Percentiles rank a stretch among this genome's conserved stretches.
These are phyloP conservation scores for Diadumene lineata DNA, from an alignment of 92 coral and sea anemone genomes.

Conservation along the genomic window DNA sequence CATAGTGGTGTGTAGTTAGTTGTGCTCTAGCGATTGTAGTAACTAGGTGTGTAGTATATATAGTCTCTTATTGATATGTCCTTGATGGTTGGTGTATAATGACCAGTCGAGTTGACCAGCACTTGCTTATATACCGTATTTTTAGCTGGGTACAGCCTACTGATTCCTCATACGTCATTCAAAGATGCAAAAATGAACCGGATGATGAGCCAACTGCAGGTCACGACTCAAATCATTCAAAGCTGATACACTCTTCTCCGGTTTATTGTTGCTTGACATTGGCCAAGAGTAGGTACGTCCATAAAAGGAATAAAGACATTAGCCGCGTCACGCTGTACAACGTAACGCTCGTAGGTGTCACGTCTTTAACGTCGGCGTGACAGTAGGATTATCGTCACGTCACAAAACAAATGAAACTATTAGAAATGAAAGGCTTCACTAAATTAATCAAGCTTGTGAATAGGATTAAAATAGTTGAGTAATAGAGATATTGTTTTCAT, in stretches of 20 bases:
- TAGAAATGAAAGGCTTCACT: neutral
- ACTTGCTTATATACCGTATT: neutral
- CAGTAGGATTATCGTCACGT: neutral
- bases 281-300: neutral
- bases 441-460: neutral
- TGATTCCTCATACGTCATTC: constrained; percentile 13
- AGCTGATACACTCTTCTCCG: constrained; percentile 18
- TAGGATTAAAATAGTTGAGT: neutral
- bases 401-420: neutral
- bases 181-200: constrained; percentile 12
- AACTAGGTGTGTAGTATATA: neutral
- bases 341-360: constrained; percentile 15
- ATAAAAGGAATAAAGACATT: neutral
- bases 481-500: too few species aligned
- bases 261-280: neutral
- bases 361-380: neutral
- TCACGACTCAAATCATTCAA: constrained; percentile 18
- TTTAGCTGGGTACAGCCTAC: neutral
- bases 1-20: neutral
- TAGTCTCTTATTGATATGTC: neutral
- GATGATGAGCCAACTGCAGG: constrained; percentile 17
- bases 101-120: neutral
- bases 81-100: constrained; percentile 12
- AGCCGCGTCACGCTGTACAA: constrained; percentile 8
- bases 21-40: neutral